These are phyloP conservation scores for Nowickia ferox DNA, from an alignment of 2,888 invertebrate species.

Conservation along the genomic window DNA sequence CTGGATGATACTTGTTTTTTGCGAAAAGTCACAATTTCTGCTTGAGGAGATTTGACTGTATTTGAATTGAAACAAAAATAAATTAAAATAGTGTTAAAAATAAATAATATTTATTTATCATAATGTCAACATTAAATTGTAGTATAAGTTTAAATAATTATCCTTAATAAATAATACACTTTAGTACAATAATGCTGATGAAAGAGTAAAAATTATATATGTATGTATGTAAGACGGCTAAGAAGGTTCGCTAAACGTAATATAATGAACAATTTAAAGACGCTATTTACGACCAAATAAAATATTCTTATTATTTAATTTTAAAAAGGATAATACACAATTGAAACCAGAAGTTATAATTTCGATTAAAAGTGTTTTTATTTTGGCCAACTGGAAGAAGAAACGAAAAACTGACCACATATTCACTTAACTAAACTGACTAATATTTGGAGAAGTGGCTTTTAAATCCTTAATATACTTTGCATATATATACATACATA, in stretches of 20 bases:
- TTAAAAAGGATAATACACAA: background rate
- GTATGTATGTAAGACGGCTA: conserved; percentile 11
- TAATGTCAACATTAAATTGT: conserved; percentile 66
- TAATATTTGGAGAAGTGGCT: conserved; percentile 52
- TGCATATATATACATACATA: background rate
- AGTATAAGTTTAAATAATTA: conserved; percentile 66
- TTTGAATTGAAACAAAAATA: conserved; percentile 29
- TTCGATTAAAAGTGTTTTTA: conserved; percentile 32
- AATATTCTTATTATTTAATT: conserved; percentile 1
- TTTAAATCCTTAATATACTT: conserved; percentile 35
- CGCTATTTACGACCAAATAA: background rate
- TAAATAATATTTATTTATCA: conserved; percentile 68
- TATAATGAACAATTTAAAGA: background rate
- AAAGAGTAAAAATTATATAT: conserved; percentile 22
- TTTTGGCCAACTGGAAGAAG: conserved; percentile 27
- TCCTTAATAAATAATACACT: conserved; percentile 63
- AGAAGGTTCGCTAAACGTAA: background rate
- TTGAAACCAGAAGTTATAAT: conserved; percentile 2
- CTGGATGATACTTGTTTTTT: too few relatives aligned
- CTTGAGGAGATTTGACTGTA: too few relatives aligned
- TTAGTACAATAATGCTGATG: conserved; percentile 61
- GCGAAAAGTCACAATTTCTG: too few relatives aligned
- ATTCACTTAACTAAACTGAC: conserved; percentile 58
- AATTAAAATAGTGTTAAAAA: conserved; percentile 46
- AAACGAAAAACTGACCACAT: background rate